phyloP scores from a whole-genome alignment of 2,113 vertebrate genomes.

The Pontoporia blainvillei region DNA sequence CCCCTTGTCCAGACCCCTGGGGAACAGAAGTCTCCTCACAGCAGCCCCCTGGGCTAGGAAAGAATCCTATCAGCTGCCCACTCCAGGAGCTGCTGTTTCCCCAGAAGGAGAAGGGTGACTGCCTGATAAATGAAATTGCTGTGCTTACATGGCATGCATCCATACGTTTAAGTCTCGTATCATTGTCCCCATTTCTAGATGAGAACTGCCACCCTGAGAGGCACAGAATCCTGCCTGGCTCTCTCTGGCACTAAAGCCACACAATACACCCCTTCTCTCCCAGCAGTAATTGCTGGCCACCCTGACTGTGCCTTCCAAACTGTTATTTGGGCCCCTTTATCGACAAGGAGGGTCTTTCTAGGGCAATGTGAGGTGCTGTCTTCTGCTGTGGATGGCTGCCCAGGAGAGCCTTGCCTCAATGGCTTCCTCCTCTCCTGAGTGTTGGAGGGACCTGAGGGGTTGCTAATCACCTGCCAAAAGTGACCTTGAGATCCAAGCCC shows the following conservation, averaged over 20 bases:
- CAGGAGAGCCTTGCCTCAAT: not conserved
- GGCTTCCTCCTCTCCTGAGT: not conserved
- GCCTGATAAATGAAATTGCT: not conserved
- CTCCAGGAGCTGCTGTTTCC: not conserved
- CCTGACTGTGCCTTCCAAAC: not conserved
- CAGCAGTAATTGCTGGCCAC: not conserved
- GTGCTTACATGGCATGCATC: not conserved
- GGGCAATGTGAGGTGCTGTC: not conserved
- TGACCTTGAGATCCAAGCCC: not conserved
- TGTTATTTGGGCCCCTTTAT: not conserved
- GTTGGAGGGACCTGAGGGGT: not conserved
- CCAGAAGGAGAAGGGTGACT: not conserved
- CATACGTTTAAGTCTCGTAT: not conserved
- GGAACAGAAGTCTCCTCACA: not conserved
- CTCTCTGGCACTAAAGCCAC: not conserved
- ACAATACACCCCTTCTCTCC: not conserved
- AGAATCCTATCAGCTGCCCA: not conserved
- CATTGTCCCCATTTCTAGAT: not conserved
- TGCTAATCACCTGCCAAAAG: not conserved
- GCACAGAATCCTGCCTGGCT: not conserved
- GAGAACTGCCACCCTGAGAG: not conserved
- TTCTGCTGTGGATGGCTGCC: not conserved
- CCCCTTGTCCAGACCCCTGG: not conserved
- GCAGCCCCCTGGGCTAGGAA: not conserved
- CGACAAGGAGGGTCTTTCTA: not conserved